phyloP scores from a whole-genome alignment of 2,888 invertebrate genomes.

The Scaptomyza tumidula region DNA sequence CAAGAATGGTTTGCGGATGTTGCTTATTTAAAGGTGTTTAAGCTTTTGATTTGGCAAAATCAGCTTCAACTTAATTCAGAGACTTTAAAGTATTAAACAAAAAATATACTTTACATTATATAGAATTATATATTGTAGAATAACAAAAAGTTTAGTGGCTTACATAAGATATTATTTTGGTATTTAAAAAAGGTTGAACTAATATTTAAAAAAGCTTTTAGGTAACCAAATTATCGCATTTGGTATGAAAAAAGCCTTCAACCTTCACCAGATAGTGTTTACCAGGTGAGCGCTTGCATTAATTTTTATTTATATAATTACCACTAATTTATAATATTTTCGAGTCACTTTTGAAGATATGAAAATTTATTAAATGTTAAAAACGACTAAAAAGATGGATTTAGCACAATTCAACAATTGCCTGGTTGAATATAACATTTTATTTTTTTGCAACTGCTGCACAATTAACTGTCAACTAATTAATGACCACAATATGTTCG shows the following conservation, averaged over 20 bases:
- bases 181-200: no score
- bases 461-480: conserved; percentile 34
- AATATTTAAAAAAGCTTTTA: no score
- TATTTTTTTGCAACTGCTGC: background rate
- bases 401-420: background rate
- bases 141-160: no score
- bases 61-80: background rate
- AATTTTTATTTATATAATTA: no score
- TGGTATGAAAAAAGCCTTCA: background rate
- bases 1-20: background rate
- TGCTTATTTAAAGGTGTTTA: background rate
- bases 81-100: no score
- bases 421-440: background rate
- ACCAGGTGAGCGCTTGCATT: background rate
- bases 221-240: no score
- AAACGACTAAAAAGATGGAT: background rate
- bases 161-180: no score
- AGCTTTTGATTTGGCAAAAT: background rate
- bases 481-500: conserved; percentile 20
- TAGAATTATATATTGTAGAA: no score
- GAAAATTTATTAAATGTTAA: background rate
- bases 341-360: background rate
- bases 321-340: background rate
- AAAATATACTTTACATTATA: no score
- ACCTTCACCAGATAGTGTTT: background rate